A percentile compares a stretch with the other conserved stretches of the same genome.
These are phyloP conservation scores for Australoheros facetus DNA, from an alignment of 2,797 vertebrate genomes.

Conservation along the genomic window DNA sequence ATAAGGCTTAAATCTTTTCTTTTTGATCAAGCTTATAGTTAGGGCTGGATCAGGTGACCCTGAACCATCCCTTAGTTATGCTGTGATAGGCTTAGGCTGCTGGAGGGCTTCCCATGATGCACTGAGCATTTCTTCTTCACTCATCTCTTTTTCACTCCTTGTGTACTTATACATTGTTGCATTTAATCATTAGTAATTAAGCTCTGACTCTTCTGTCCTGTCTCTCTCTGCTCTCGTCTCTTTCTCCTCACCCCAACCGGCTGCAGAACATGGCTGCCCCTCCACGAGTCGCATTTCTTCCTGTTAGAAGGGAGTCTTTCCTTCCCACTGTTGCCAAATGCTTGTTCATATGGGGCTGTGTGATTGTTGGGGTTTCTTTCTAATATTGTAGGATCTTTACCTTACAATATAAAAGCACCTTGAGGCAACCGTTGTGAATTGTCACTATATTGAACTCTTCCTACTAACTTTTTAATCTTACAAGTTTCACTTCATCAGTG, in stretches of 20 bases:
- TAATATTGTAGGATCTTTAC: not conserved
- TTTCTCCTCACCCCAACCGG: not conserved
- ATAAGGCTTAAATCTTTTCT: no score
- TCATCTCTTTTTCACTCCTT: not conserved
- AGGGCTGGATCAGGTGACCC: not conserved
- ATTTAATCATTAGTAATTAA: not conserved
- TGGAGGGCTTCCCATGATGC: not conserved
- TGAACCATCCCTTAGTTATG: not conserved
- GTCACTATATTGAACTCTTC: not conserved
- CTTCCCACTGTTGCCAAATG: not conserved
- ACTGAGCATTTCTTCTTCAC: not conserved
- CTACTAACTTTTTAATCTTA: no score
- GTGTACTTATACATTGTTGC: not conserved
- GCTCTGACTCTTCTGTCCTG: not conserved
- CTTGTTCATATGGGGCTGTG: not conserved
- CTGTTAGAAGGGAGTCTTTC: not conserved
- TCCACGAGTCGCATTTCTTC: no score
- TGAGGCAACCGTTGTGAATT: not conserved
- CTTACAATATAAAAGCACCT: not conserved
- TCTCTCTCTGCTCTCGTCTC: not conserved
- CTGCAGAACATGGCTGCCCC: not conserved
- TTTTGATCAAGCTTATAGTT: not conserved
- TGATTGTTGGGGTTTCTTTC: not conserved
- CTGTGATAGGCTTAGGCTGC: not conserved
- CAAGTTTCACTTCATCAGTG: not conserved